A percentile compares a stretch with the other conserved stretches of the same genome.
phyloP scores from a whole-genome alignment of 2,797 vertebrate genomes.

The Schizothorax lantsangensis region DNA sequence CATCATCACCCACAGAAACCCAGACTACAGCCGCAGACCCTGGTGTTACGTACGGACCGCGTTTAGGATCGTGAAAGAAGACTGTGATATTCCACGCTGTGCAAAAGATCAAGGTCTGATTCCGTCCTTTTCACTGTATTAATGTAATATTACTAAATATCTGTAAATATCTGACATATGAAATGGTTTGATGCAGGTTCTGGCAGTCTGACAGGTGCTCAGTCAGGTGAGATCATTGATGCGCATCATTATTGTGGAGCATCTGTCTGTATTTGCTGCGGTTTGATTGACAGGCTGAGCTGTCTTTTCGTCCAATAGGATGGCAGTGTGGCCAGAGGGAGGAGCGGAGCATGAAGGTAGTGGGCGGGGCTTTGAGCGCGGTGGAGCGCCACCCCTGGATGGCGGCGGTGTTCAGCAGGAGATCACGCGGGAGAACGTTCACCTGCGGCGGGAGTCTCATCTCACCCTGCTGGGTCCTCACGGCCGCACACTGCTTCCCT shows the following conservation, averaged over 20 bases:
- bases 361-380: slow-evolving; percentile 79
- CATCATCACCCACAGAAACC: slow-evolving; percentile 64
- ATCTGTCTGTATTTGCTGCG: background rate
- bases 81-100: slow-evolving; percentile 70
- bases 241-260: background rate
- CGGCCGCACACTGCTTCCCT: slow-evolving; percentile 90
- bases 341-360: slow-evolving; percentile 82
- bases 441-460: slow-evolving; percentile 90
- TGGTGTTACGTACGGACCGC: slow-evolving; percentile 70
- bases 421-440: slow-evolving; percentile 67
- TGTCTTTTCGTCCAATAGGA: slow-evolving; percentile 46
- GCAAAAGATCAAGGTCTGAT: slow-evolving; percentile 43
- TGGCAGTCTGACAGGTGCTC: background rate
- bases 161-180: background rate
- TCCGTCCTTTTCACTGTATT: background rate
- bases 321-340: slow-evolving; percentile 80
- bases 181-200: background rate
- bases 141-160: background rate
- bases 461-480: slow-evolving; percentile 89
- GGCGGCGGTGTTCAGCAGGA: slow-evolving; percentile 82
- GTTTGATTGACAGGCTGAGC: background rate
- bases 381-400: slow-evolving; percentile 91
- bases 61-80: slow-evolving; percentile 61
- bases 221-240: background rate
- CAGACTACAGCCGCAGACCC: slow-evolving; percentile 66